Evolutionary conservation across 2,113 vertebrate species (phyloP).

Genomic region (Xiphophorus couchianus): DNA sequence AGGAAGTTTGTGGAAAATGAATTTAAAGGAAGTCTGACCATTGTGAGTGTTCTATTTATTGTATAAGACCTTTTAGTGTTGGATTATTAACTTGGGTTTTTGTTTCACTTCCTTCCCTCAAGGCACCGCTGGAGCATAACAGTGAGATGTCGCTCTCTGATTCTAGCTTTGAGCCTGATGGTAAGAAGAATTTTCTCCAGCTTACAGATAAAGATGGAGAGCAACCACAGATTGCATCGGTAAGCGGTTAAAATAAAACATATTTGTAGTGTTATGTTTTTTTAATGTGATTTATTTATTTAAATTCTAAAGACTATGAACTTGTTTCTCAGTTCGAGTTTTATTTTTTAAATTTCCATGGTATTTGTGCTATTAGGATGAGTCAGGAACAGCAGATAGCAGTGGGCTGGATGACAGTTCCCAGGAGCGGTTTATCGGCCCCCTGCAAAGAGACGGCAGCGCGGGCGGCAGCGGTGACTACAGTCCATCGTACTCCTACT

Average conservation of each 20-base stretch:
- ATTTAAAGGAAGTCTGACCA: constrained; percentile 30
- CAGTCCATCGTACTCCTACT: constrained; percentile 94
- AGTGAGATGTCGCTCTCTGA: constrained; percentile 90
- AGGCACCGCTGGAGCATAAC: constrained; percentile 88
- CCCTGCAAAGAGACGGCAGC: constrained; percentile 90
- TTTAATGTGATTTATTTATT: neutral
- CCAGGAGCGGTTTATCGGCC: constrained; percentile 92
- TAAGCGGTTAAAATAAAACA: constrained; percentile 68
- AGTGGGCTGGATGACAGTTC: constrained; percentile 84
- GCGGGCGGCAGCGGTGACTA: constrained; percentile 89
- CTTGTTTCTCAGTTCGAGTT: neutral
- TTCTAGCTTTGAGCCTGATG: constrained; percentile 92
- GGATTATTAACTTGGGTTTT: neutral
- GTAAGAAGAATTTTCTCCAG: constrained; percentile 95
- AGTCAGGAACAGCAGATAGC: constrained; percentile 84
- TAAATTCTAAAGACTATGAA: too few relatives aligned
- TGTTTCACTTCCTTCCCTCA: constrained; percentile 1
- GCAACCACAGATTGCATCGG: constrained; percentile 90
- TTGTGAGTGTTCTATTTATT: constrained; percentile 37
- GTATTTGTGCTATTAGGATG: constrained; percentile 82
- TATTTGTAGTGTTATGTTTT: neutral
- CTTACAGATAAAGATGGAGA: constrained; percentile 96
- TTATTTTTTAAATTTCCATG: neutral
- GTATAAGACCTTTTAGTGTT: neutral
- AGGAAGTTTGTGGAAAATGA: constrained; percentile 41